Percentiles rank a stretch among this genome's conserved stretches.
These are phyloP conservation scores for Drosophila yakuba DNA, from an alignment of 1,140 invertebrate species.

Conservation along the genomic window DNA sequence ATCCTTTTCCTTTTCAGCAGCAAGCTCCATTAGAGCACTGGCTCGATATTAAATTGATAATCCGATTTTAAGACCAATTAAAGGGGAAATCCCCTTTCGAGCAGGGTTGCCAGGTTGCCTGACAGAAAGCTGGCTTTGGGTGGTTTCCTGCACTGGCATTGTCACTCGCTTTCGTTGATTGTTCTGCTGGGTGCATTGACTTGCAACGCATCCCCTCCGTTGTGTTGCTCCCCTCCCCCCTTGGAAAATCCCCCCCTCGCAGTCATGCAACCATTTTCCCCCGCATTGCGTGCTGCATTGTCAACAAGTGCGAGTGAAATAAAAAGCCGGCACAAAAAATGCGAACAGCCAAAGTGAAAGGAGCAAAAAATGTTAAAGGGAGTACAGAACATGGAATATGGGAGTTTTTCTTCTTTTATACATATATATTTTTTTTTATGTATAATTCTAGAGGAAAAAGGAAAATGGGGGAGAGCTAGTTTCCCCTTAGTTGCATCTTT, in stretches of 20 bases:
- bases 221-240: neutral
- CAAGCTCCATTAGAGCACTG: neutral
- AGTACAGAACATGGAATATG: neutral
- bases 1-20: slow-evolving; percentile 1
- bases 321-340: slow-evolving; percentile 14
- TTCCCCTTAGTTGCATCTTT: slow-evolving; percentile 22
- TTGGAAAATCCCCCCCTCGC: no score
- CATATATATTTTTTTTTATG: neutral
- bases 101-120: neutral
- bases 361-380: slow-evolving; percentile 8
- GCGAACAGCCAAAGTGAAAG: slow-evolving; percentile 14
- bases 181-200: slow-evolving; percentile 61
- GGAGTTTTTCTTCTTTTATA: neutral
- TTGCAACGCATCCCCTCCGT: slow-evolving; percentile 13
- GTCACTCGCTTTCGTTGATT: slow-evolving; percentile 60
- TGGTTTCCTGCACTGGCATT: slow-evolving; percentile 20
- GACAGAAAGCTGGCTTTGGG: slow-evolving; percentile 5
- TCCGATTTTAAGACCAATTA: slow-evolving; percentile 10
- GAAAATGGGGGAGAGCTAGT: slow-evolving; percentile 18
- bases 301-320: slow-evolving; percentile 57
- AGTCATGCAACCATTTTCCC: neutral
- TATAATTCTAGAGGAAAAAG: neutral
- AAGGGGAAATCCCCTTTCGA: neutral
- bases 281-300: slow-evolving; percentile 51
- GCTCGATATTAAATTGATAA: slow-evolving; percentile 9